Base-by-base conservation (phyloP, 2,888 invertebrate species). In the Melanophora roralis region DNA sequence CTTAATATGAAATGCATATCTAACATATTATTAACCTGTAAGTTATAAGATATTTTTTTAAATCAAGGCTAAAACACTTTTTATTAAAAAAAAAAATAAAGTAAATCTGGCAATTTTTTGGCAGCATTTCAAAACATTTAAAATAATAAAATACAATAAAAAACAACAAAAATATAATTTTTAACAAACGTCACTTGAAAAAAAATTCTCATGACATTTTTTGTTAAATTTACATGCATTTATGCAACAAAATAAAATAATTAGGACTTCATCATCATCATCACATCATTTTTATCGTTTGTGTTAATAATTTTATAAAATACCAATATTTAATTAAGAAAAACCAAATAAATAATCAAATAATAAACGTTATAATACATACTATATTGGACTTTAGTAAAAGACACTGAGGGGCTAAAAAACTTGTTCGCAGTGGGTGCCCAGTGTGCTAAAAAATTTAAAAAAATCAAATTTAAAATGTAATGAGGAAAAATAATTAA, bases 151-250 rank as follows among this genome's bases (percentile, higher is more conserved):
- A 49, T 23, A 19, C 38, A 51, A 12, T 47, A 21, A 49, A 49
- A 38, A 69, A 38, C 9, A 19, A 49, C 16, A 38, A 69, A 49
- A 40, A 40, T n/a, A 1, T 27, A 51, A 2, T 14, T 23, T 49
- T 7, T 9, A 40, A 65, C n/a, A 53, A 40, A 40, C 40, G 23
- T 16, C 36, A 47, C 21, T 38, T 59, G 49, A 21, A 34, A 6
- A 38, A 59, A 59, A 47, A 57, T 69, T 69, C 69, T 69, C 69
- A 69, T 49, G 12, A 23, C 23, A 59, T 47, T 45, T 57, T 49
- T 69, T 57, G 11, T 34, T 45, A 47, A 55, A 34, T 45, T 40
- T 34, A 43, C 32, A 43, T 21, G 43, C 67, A n/a, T 45, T 57
- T 34, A 55, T 55, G 45, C 45, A 21, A 45, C 14, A n/a, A n/a